These are phyloP conservation scores for Dryas iulia DNA, from an alignment of 1,140 invertebrate genomes.

Conservation along the genomic window DNA sequence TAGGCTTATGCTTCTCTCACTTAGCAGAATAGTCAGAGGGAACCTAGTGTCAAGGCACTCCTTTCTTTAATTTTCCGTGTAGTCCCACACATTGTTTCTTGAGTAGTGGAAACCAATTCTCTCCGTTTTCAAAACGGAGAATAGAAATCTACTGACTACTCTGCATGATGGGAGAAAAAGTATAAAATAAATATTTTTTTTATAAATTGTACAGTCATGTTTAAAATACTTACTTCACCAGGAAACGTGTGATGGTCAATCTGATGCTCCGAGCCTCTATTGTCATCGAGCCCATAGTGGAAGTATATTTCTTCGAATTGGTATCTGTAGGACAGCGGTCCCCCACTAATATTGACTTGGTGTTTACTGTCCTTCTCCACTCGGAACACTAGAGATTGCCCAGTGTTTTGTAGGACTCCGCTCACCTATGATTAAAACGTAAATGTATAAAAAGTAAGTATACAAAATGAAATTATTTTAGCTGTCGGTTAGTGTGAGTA, in stretches of 20 bases:
- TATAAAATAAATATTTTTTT: too few relatives aligned
- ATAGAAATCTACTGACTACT: too few relatives aligned
- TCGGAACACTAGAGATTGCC: conserved; percentile 94
- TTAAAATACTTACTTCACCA: conserved; percentile 88
- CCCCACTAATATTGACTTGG: conserved; percentile 96
- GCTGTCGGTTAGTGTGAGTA: too few relatives aligned
- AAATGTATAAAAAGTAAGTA: background rate
- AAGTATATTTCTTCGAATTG: conserved; percentile 97
- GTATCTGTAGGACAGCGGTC: conserved; percentile 96
- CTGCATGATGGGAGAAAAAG: too few relatives aligned
- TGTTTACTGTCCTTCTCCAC: conserved; percentile 92
- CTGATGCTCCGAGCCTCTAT: conserved; percentile 94
- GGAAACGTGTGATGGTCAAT: conserved; percentile 96
- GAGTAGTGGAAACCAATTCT: too few relatives aligned
- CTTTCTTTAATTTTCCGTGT: too few relatives aligned
- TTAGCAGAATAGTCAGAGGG: too few relatives aligned
- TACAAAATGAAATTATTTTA: background rate
- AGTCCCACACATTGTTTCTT: too few relatives aligned
- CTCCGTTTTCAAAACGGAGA: too few relatives aligned
- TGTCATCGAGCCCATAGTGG: conserved; percentile 94
- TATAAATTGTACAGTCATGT: too few relatives aligned
- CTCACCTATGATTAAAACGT: conserved; percentile 84
- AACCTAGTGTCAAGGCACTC: too few relatives aligned
- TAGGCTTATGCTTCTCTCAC: too few relatives aligned
- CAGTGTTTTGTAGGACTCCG: conserved; percentile 93